These are phyloP conservation scores for Drepana falcataria DNA, from an alignment of 2,888 invertebrate genomes.

Conservation along the genomic window DNA sequence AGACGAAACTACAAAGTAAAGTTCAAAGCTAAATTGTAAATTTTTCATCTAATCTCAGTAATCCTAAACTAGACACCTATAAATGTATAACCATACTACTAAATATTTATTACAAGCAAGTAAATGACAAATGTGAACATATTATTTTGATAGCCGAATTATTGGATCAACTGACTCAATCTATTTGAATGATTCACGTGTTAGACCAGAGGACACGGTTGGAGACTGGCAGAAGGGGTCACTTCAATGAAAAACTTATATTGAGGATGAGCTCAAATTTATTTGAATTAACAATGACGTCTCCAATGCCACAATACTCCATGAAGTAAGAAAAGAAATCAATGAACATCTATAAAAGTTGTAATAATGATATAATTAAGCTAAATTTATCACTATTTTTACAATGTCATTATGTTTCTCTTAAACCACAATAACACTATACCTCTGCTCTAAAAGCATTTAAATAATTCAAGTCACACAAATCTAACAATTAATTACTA, in stretches of 20 bases:
- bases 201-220: slow-evolving; percentile 10
- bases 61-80: slow-evolving; percentile 62
- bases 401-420: slow-evolving; percentile 78
- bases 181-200: background rate
- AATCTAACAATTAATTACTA: slow-evolving; percentile 79
- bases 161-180: background rate
- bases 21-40: slow-evolving; percentile 59
- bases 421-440: slow-evolving; percentile 78
- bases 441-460: slow-evolving; percentile 76
- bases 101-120: slow-evolving; percentile 47
- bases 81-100: slow-evolving; percentile 31
- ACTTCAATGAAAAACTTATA: slow-evolving; percentile 52
- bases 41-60: slow-evolving; percentile 56
- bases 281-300: slow-evolving; percentile 78
- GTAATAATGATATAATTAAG: slow-evolving; percentile 76
- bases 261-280: slow-evolving; percentile 77
- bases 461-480: slow-evolving; percentile 77
- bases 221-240: slow-evolving; percentile 22
- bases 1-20: slow-evolving; percentile 62
- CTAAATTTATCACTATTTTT: slow-evolving; percentile 78
- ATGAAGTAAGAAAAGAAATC: slow-evolving; percentile 77
- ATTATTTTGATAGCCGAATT: background rate
- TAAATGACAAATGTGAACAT: slow-evolving; percentile 18
- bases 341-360: slow-evolving; percentile 79
- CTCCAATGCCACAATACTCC: slow-evolving; percentile 77